Base-by-base conservation (phyloP, 1,140 invertebrate genomes). In the Oppia nitens region DNA sequence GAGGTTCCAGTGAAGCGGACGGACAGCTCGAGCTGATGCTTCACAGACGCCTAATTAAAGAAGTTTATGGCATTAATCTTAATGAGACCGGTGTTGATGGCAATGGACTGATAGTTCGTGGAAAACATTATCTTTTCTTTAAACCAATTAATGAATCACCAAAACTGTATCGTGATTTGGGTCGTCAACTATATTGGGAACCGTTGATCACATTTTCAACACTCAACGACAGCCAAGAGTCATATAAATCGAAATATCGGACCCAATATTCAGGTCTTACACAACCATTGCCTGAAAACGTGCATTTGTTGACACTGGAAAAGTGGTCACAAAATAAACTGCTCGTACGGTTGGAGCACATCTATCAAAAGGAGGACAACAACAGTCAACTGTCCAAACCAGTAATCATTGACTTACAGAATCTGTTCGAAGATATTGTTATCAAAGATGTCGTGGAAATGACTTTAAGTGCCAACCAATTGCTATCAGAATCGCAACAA, bases 271-370 rank as follows among this genome's bases (percentile, higher is more conserved):
- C n/a, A n/a, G n/a, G n/a, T n/a, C n/a, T n/a, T n/a, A n/a, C n/a
- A n/a, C n/a, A n/a, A n/a, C n/a, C n/a, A 4, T 66, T 96, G 0
- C 88, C 89, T 0, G 65, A 72, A 12, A 87, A 89, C 67, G 77
- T 95, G 0, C 81, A 91, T 63, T 71, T 96, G 21, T 70, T 96
- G 24, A 92, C 90, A 6, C 69, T 94, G 57, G 88, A 94, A 68
- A 83, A 86, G 4, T 86, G 85, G 79, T n/a, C n/a, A n/a, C n/a
- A 74, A 14, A 73, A 71, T 0, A 75, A 76, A 14, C 70, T 87
- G 14, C 73, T 96, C 2, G 62, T 96, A 1, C 76, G 92, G 51
- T 72, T 97, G 3, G 92, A 97, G 66, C 87, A 97, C 70, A 78
- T 89, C 47, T 80, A 54, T n/a, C n/a, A n/a, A n/a, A n/a, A n/a